Base-by-base conservation (phyloP, 2,888 invertebrate species). In the Hymenopus coronatus region DNA sequence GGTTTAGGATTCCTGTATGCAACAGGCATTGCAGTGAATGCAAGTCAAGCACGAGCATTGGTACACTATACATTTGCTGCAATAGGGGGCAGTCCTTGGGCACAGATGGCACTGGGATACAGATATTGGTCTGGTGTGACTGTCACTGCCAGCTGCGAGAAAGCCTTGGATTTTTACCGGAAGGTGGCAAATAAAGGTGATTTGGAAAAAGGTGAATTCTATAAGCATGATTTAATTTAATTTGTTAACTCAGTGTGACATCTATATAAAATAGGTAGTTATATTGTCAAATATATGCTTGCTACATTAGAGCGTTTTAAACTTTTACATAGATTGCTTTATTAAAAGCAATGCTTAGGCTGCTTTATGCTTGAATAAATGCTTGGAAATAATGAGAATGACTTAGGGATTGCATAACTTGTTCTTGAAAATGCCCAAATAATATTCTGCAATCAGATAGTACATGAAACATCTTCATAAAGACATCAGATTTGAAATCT, bases 41-140 rank as follows among this genome's bases (percentile, higher is more conserved):
- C 98, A 0, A 98, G 97, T 89, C 98, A 98, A 92, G 96, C 98
- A 0, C 95, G 96, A 92, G 97, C 99, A 0, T 93, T 99, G 28
- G 95, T 99, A 0, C 98, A 99, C 94, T 98, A 98, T 93, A 98
- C 97, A 0, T 95, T 99, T 92, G 98, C 97, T 7, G 98, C 99
- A 0, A 93, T 98, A 0, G 99, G 98, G 0, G 98, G 98, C 89
- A 97, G 98, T 92, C 96, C 97, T 28, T 96, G 97, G 94, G 99
- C 99, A 0, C 98, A 98, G 94, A 99, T 99, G 99, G 97, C 98
- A 28, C 94, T 99, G 89, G 99, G 98, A 0, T 99, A 99, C 94
- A 96, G 99, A 1, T 96, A 98, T 94, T 98, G 97, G 96, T 96
- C 97, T 30, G 99, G 99, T 0, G 96, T 98, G 87, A 97, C 98